phyloP scores from a whole-genome alignment of 1,140 invertebrate genomes.

The Magallana gigas region DNA sequence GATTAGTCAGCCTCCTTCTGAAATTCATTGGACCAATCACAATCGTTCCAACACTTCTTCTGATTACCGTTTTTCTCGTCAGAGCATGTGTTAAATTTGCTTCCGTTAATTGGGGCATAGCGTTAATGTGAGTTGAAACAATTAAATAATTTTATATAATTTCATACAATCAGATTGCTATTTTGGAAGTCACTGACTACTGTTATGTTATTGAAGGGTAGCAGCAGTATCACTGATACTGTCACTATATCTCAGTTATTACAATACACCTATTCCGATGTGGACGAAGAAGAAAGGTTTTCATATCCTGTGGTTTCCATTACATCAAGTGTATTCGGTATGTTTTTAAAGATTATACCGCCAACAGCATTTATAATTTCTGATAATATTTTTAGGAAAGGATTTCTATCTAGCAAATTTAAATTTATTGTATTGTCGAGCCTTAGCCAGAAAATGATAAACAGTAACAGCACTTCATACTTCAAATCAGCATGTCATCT shows the following conservation, averaged over 20 bases:
- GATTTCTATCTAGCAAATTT: too few relatives aligned
- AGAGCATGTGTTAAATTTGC: constrained; percentile 71
- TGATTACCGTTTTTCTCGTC: constrained; percentile 79
- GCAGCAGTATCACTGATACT: constrained; percentile 88
- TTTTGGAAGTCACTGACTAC: too few relatives aligned
- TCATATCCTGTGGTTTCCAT: constrained; percentile 80
- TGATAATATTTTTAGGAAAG: too few relatives aligned
- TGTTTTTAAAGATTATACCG: constrained; percentile 65
- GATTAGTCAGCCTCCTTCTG: constrained; percentile 72
- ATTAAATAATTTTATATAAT: too few relatives aligned
- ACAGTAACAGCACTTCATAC: too few relatives aligned
- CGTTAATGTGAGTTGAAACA: constrained; percentile 45
- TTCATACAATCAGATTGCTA: too few relatives aligned
- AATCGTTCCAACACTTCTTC: constrained; percentile 78
- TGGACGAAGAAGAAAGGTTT: constrained; percentile 77
- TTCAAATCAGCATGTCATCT: too few relatives aligned
- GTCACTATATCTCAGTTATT: constrained; percentile 87
- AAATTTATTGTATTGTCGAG: too few relatives aligned
- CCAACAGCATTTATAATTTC: too few relatives aligned
- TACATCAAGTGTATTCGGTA: constrained; percentile 91
- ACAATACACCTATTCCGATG: constrained; percentile 84
- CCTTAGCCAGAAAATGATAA: too few relatives aligned
- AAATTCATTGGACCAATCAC: constrained; percentile 80
- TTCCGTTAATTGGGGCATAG: constrained; percentile 75
- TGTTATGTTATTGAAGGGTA: constrained; percentile 83